phyloP scores from a whole-genome alignment of 1,140 invertebrate genomes.

The Drosophila athabasca region DNA sequence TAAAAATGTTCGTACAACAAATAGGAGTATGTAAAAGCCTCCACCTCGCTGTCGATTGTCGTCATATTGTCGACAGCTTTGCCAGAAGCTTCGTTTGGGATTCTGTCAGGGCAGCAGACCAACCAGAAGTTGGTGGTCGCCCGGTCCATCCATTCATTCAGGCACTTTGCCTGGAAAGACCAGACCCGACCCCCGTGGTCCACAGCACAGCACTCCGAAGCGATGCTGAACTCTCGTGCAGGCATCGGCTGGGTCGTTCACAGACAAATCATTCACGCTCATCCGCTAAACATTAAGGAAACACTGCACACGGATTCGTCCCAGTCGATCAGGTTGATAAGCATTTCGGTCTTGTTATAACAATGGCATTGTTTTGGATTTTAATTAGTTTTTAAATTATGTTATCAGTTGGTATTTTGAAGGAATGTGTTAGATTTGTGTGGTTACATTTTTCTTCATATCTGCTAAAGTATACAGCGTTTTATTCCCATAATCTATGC shows the following conservation, averaged over 20 bases:
- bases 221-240: conserved; percentile 27
- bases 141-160: conserved; percentile 33
- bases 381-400: no score
- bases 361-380: no score
- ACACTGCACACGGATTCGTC: conserved; percentile 23
- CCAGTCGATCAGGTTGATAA: conserved; percentile 16
- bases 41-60: conserved; percentile 22
- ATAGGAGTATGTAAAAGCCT: conserved; percentile 7
- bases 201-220: conserved; percentile 17
- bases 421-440: no score
- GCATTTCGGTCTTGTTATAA: background rate
- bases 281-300: background rate
- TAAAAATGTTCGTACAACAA: no score
- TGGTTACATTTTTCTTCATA: background rate
- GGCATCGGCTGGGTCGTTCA: conserved; percentile 2
- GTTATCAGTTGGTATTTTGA: no score
- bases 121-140: conserved; percentile 36
- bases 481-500: background rate
- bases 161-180: conserved; percentile 30
- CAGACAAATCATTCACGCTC: conserved; percentile 55
- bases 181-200: conserved; percentile 30
- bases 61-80: conserved; percentile 43
- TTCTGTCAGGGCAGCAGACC: conserved; percentile 48
- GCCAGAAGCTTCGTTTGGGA: conserved; percentile 62
- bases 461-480: no score